A percentile compares a stretch with the other conserved stretches of the same genome.
These are phyloP conservation scores for Valencia hispanica DNA, from an alignment of 2,797 vertebrate species.

Conservation along the genomic window DNA sequence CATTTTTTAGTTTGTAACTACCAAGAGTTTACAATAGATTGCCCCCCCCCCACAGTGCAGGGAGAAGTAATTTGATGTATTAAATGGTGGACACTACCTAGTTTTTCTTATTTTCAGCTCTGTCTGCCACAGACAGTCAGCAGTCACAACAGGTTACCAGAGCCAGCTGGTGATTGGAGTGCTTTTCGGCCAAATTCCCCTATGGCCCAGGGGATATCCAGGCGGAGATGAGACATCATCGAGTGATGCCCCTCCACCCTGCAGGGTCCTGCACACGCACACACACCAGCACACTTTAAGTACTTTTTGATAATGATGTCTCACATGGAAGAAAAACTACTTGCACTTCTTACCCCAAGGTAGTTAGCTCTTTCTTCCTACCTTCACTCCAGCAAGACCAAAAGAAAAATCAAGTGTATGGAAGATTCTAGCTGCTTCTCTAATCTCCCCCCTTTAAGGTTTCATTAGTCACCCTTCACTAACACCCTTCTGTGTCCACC, in stretches of 20 bases:
- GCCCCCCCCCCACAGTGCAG: slow-evolving; percentile 1
- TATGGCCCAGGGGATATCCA: slow-evolving; percentile 26
- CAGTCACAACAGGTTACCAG: slow-evolving; percentile 42
- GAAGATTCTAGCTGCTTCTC: background rate
- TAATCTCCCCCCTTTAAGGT: background rate
- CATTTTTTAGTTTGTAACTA: background rate
- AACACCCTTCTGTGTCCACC: no score
- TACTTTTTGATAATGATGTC: slow-evolving; percentile 25
- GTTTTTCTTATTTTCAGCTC: slow-evolving; percentile 26
- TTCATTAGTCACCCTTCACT: background rate
- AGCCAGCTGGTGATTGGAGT: slow-evolving; percentile 32
- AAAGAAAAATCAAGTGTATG: slow-evolving; percentile 5
- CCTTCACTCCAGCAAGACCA: slow-evolving; percentile 5
- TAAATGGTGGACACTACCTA: slow-evolving; percentile 31
- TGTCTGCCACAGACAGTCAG: slow-evolving; percentile 24
- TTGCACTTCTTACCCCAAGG: slow-evolving; percentile 1
- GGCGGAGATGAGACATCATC: slow-evolving; percentile 29
- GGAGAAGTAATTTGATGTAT: slow-evolving; percentile 32
- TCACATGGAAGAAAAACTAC: slow-evolving; percentile 14
- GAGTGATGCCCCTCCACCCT: slow-evolving; percentile 31
- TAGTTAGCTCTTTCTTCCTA: background rate
- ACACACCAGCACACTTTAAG: background rate
- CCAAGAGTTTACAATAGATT: background rate
- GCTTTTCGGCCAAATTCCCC: slow-evolving; percentile 37
- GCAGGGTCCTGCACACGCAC: slow-evolving; percentile 14